A percentile compares a stretch with the other conserved stretches of the same genome.
These are phyloP conservation scores for Bolborhynchus lineola DNA, from an alignment of 2,113 vertebrate species.

Conservation along the genomic window DNA sequence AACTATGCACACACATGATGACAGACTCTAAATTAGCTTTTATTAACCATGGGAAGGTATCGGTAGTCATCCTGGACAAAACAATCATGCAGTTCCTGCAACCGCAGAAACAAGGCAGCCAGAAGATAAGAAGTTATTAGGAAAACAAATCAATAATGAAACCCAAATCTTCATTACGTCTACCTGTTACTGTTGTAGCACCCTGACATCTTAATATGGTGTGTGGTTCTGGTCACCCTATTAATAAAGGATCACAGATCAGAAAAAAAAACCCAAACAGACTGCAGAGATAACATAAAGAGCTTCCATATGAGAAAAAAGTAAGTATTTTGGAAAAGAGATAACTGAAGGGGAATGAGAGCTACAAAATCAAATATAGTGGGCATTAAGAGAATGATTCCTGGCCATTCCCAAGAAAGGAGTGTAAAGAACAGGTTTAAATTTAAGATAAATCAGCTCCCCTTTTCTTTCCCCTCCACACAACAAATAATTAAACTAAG, in stretches of 20 bases:
- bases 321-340: not conserved
- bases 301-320: not conserved
- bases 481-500: not conserved
- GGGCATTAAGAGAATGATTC: not conserved
- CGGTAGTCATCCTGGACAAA: not conserved
- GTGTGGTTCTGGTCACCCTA: not conserved
- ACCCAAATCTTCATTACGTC: not conserved
- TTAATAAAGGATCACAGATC: not conserved
- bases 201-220: not conserved
- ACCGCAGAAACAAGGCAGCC: not conserved
- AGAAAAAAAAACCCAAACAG: not conserved
- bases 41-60: not conserved
- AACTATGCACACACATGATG: not conserved
- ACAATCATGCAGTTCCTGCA: not conserved
- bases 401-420: not conserved
- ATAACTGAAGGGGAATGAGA: not conserved
- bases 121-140: not conserved
- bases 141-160: not conserved
- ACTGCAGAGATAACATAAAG: not conserved
- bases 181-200: not conserved
- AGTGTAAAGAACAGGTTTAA: not conserved
- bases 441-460: not conserved
- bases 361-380: not conserved
- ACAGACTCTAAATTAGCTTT: not conserved
- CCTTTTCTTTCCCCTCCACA: not conserved